Base-by-base conservation (phyloP, 2,797 vertebrate genomes). In the Podarcis siculus region DNA sequence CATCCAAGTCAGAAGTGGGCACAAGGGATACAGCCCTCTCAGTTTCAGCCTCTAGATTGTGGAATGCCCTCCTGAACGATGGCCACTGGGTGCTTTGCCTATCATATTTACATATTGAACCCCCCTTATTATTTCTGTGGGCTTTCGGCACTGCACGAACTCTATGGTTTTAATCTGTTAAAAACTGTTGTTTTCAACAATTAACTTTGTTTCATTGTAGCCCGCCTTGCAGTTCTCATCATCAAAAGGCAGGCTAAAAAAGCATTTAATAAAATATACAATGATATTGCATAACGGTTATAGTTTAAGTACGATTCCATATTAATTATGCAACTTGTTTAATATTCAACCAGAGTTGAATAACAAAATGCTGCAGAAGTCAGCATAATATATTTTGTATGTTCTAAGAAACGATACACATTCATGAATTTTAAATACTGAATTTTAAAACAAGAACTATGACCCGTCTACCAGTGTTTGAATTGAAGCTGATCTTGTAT, bases 391-490 rank as follows among this genome's bases (percentile, higher is more conserved):
- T 17, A 39, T 3, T 25, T 35, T 27, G n/a, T 39, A 69, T 9
- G 30, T 64, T 69, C 27, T 45, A 66, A 67, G 30, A 17, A 2
- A 49, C 1, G 35, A 49, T 8, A 25, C 12, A 15, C 35, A 13
- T 30, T 78, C 72, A 25, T 67, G 25, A 76, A 82, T 77, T 87
- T 49, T 37, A 64, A 66, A 66, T 71, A 71, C 21, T 32, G 55
- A n/a, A 7, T 75, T 73, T 80, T 83, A 90, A 37, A 90, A 83
- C 12, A 92, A 85, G 1, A 1, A 93, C 88, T 80, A 85, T 85
- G 55, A 75, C 4, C 58, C 2, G 3, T 42, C 82, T 73, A 87
- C 25, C 35, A 55, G 55, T n/a, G 2, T 0, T 2, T 80, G 69
- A 55, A 61, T 55, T 23, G 93, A 94, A 76, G 0, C 85, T 66